These are phyloP conservation scores for Plumapathes pennacea DNA, from an alignment of 92 coral and sea anemone genomes.

Conservation along the genomic window DNA sequence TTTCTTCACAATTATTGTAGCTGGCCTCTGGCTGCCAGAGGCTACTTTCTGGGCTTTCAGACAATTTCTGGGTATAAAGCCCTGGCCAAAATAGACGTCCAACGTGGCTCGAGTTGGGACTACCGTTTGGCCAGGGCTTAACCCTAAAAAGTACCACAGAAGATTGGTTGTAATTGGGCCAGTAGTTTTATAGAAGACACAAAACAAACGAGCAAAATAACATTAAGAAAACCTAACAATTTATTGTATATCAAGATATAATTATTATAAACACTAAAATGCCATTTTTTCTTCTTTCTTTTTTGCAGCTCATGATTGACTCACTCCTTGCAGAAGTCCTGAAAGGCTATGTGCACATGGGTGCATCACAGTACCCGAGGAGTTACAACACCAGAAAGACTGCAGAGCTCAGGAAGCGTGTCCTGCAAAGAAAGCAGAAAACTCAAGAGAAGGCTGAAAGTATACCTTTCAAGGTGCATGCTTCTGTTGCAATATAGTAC, in stretches of 20 bases:
- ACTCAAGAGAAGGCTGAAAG: slow-evolving; percentile 6
- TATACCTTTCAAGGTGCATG: slow-evolving; percentile 11
- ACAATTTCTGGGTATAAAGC: too few relatives aligned
- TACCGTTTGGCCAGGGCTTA: too few relatives aligned
- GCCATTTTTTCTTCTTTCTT: neutral
- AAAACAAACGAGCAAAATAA: neutral
- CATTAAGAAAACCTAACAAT: neutral
- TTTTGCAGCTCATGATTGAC: neutral
- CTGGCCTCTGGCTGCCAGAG: too few relatives aligned
- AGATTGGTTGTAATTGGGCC: too few relatives aligned
- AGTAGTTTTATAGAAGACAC: neutral
- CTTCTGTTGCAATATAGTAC: too few relatives aligned
- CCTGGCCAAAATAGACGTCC: too few relatives aligned
- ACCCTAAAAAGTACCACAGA: too few relatives aligned
- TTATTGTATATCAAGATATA: neutral
- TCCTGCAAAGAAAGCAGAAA: slow-evolving; percentile 11
- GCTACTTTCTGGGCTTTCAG: too few relatives aligned
- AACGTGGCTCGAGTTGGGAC: too few relatives aligned
- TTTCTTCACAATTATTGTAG: too few relatives aligned
- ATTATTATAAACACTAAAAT: neutral
- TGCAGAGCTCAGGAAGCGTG: slow-evolving; percentile 23
- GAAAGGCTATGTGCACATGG: slow-evolving; percentile 21
- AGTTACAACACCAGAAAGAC: slow-evolving; percentile 23
- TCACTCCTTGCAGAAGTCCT: slow-evolving; percentile 3
- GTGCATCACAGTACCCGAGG: slow-evolving; percentile 8